Conservation (phyloP, 2,113 vertebrate genomes). For the Sturnus vulgaris region DNA sequence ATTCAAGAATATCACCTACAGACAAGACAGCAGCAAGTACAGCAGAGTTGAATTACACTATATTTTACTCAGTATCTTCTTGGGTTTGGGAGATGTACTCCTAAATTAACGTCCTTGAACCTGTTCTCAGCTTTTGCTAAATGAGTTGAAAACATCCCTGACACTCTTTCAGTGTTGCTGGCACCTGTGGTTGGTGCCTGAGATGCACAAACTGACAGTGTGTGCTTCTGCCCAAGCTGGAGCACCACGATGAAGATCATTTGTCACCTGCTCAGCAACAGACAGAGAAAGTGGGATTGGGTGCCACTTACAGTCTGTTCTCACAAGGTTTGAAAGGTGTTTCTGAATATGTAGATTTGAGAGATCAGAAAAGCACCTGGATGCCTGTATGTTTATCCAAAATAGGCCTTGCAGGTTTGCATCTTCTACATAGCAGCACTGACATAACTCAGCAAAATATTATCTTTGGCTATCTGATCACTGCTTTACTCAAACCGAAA, state of each 20-base stretch:
- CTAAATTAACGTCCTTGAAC: not conserved
- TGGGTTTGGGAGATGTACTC: not conserved
- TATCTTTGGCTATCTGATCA: not conserved
- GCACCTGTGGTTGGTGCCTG: not conserved
- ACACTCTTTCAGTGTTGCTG: not conserved
- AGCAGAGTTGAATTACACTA: not conserved
- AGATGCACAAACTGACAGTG: not conserved
- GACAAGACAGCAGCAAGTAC: not conserved
- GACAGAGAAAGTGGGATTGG: not conserved
- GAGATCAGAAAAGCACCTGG: not conserved
- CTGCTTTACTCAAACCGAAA: not conserved
- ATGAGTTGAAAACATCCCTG: not conserved
- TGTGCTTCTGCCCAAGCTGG: not conserved
- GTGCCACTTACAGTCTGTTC: not conserved
- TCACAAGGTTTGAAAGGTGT: not conserved
- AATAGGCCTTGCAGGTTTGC: not conserved
- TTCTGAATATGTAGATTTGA: not conserved
- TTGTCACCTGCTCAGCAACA: not conserved
- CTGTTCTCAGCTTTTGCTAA: not conserved
- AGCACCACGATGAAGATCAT: not conserved
- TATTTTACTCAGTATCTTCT: not conserved
- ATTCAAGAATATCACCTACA: not conserved
- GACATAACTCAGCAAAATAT: not conserved
- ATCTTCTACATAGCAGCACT: not conserved
- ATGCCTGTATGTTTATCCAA: not conserved